These are phyloP conservation scores for Myocastor coypus DNA, from an alignment of 2,113 vertebrate genomes.

Conservation along the genomic window DNA sequence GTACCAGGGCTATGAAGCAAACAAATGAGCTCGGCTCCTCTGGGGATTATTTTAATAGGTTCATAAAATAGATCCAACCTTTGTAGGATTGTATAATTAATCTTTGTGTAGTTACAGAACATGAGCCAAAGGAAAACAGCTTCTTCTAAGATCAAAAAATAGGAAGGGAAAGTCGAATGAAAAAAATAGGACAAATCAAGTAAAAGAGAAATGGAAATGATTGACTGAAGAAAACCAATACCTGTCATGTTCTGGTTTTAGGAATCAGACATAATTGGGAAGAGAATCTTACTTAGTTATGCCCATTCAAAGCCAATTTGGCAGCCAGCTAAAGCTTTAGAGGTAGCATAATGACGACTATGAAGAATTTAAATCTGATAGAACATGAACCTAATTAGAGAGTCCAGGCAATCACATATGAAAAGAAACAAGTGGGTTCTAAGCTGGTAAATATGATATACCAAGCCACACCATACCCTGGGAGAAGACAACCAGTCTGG, in stretches of 20 bases:
- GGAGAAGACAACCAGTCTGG: not conserved
- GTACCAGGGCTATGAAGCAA: not conserved
- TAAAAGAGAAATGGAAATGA: not conserved
- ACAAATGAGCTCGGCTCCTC: not conserved
- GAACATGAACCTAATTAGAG: not conserved
- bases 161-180: not conserved
- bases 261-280: not conserved
- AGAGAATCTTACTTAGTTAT: not conserved
- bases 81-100: slow-evolving; percentile 21
- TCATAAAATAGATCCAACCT: not conserved
- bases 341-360: not conserved
- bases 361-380: not conserved
- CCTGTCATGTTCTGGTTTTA: not conserved
- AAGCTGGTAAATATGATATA: not conserved
- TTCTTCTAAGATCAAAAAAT: not conserved
- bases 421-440: not conserved
- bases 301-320: slow-evolving; percentile 1
- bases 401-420: not conserved
- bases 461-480: not conserved
- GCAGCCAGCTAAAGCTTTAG: not conserved
- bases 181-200: not conserved
- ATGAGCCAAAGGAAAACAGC: not conserved
- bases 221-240: not conserved
- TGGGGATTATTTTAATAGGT: slow-evolving; percentile 48
- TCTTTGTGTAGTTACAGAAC: slow-evolving; percentile 6